Conservation (phyloP, 2,888 invertebrate genomes). For the Rugalucina vietnamica region DNA sequence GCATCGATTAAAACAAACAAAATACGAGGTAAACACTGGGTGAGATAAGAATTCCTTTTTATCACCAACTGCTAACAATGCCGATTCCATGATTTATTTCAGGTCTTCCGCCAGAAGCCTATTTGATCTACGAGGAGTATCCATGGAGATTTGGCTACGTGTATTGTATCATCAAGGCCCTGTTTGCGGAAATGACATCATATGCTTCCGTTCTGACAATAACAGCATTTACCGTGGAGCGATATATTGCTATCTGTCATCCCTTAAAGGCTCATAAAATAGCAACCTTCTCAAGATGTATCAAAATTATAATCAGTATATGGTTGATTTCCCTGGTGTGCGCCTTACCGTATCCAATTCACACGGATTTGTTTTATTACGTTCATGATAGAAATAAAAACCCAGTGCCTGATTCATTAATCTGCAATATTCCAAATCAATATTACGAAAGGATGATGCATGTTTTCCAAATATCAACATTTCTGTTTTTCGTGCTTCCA, state of each 20-base stretch:
- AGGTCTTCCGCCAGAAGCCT: conserved; percentile 78
- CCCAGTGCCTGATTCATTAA: conserved; percentile 72
- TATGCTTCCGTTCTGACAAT: conserved; percentile 96
- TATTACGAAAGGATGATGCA: conserved; percentile 71
- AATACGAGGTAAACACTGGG: no score
- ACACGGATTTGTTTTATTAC: conserved; percentile 77
- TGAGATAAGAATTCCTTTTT: no score
- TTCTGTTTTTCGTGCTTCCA: conserved; percentile 92
- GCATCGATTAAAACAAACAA: no score
- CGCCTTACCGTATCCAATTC: conserved; percentile 85
- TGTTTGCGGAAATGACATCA: conserved; percentile 87
- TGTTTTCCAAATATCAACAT: conserved; percentile 91
- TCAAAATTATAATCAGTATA: conserved; percentile 92
- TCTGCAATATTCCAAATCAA: conserved; percentile 75
- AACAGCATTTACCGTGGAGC: conserved; percentile 95
- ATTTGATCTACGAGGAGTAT: conserved; percentile 84
- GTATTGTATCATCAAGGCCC: conserved; percentile 84
- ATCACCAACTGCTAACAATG: no score
- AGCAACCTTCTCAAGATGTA: conserved; percentile 91
- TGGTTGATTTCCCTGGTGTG: conserved; percentile 91
- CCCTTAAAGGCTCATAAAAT: conserved; percentile 93
- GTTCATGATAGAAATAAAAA: conserved; percentile 54
- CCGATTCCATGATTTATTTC: no score
- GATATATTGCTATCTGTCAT: conserved; percentile 95
- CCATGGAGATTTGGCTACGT: conserved; percentile 84